Conservation (phyloP, 37 sponge, comb jelly and placozoan species). For the Geodia barretti region DNA sequence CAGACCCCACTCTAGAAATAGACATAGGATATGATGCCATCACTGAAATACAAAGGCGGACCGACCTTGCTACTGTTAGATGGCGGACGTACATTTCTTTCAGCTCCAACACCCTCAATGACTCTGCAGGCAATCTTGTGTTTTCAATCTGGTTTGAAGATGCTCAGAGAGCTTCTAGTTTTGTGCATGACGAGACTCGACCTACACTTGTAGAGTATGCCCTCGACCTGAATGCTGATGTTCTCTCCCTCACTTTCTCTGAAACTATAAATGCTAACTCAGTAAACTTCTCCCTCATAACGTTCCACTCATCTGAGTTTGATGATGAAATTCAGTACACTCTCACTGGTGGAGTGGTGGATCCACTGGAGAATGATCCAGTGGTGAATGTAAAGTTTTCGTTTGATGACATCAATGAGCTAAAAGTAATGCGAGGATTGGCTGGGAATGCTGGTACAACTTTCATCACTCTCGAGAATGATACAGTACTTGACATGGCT, state of each 20-base stretch:
- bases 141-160: constrained; percentile 15
- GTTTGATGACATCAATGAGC: constrained; percentile 72
- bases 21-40: constrained; percentile 51
- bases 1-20: constrained; percentile 43
- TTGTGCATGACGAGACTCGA: constrained; percentile 43
- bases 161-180: constrained; percentile 53
- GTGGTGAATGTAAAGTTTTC: constrained; percentile 52
- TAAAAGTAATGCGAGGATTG: constrained; percentile 50
- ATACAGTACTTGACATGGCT: constrained; percentile 70
- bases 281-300: constrained; percentile 52
- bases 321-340: constrained; percentile 29
- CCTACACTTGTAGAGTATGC: constrained; percentile 57
- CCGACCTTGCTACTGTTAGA: constrained; percentile 40
- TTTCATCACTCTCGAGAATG: constrained; percentile 46
- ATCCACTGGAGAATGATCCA: constrained; percentile 32
- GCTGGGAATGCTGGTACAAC: constrained; percentile 40
- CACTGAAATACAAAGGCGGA: constrained; percentile 60
- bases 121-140: constrained; percentile 68
- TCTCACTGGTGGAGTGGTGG: constrained; percentile 63
- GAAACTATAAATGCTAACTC: constrained; percentile 66
- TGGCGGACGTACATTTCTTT: constrained; percentile 71
- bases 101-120: constrained; percentile 49
- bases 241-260: constrained; percentile 72
- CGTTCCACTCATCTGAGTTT: constrained; percentile 45
- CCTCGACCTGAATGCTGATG: constrained; percentile 68